Evolutionary conservation across 35 echinoderm and acorn worm species (phyloP).

Genomic region (Chiridota heheva): DNA sequence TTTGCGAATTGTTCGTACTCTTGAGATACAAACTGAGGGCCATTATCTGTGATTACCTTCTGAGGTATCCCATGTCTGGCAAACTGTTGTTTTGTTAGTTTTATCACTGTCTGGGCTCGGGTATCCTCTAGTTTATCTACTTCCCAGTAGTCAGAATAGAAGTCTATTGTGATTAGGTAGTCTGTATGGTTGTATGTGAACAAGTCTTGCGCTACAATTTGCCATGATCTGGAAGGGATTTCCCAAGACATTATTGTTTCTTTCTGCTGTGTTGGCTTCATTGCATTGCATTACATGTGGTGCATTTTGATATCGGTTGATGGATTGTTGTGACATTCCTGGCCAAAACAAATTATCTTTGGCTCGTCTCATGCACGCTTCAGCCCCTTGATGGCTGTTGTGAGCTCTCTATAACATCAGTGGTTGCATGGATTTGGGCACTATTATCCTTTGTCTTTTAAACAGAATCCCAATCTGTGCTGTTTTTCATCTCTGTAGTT

Average conservation of each 20-base stretch:
- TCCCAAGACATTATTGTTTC: too few relatives aligned
- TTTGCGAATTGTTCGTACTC: conserved; percentile 53
- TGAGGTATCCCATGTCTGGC: conserved; percentile 55
- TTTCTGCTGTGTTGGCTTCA: not conserved
- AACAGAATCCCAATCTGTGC: conserved; percentile 63
- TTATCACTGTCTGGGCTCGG: conserved; percentile 3
- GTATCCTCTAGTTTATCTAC: conserved; percentile 48
- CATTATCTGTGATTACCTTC: conserved; percentile 53
- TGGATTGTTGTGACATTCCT: conserved; percentile 22
- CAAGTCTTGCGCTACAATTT: too few relatives aligned
- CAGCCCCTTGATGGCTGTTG: conserved; percentile 42
- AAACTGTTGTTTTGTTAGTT: conserved; percentile 40
- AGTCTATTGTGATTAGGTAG: conserved; percentile 58
- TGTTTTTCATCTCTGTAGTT: conserved; percentile 59
- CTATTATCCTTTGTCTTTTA: conserved; percentile 61
- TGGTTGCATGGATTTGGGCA: conserved; percentile 34
- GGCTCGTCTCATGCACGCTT: conserved; percentile 60
- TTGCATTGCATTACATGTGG: conserved; percentile 9
- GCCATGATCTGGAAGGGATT: too few relatives aligned
- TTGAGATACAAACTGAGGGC: conserved; percentile 21
- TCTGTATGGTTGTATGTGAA: too few relatives aligned
- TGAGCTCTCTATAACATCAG: conserved; percentile 56
- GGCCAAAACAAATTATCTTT: conserved; percentile 61
- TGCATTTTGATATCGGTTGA: too few relatives aligned
- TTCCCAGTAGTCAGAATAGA: conserved; percentile 64